phyloP scores from a whole-genome alignment of 2,888 invertebrate genomes.

The Argyresthia albistria region DNA sequence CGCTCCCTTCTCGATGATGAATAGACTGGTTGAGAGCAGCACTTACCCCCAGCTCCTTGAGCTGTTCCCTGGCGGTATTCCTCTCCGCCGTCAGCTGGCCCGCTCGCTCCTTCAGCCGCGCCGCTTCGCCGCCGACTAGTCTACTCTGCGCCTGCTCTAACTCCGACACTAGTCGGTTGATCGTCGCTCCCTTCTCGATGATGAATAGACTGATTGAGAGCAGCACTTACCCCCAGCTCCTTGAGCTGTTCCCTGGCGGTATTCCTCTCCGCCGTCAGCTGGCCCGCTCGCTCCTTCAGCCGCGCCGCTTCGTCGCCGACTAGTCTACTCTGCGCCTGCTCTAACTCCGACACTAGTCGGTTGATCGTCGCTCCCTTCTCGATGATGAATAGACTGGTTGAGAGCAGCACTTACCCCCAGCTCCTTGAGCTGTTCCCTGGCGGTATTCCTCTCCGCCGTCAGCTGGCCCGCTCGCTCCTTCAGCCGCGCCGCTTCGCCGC shows the following conservation, averaged over 20 bases:
- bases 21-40: not conserved
- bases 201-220: too few relatives aligned
- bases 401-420: slow-evolving; percentile 35
- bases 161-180: too few relatives aligned
- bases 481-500: slow-evolving; percentile 29
- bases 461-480: slow-evolving; percentile 51
- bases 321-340: too few relatives aligned
- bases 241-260: slow-evolving; percentile 60
- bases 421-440: slow-evolving; percentile 65
- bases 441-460: slow-evolving; percentile 69
- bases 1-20: too few relatives aligned
- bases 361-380: too few relatives aligned
- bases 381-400: too few relatives aligned
- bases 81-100: slow-evolving; percentile 74
- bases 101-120: slow-evolving; percentile 20
- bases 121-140: too few relatives aligned
- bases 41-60: slow-evolving; percentile 62
- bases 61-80: slow-evolving; percentile 52
- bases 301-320: too few relatives aligned
- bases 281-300: slow-evolving; percentile 34
- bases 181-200: too few relatives aligned
- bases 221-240: slow-evolving; percentile 47
- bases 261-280: slow-evolving; percentile 73
- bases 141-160: slow-evolving; percentile 63
- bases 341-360: too few relatives aligned